phyloP scores from a whole-genome alignment of 1,140 invertebrate genomes.

The Lepidostoma basale region DNA sequence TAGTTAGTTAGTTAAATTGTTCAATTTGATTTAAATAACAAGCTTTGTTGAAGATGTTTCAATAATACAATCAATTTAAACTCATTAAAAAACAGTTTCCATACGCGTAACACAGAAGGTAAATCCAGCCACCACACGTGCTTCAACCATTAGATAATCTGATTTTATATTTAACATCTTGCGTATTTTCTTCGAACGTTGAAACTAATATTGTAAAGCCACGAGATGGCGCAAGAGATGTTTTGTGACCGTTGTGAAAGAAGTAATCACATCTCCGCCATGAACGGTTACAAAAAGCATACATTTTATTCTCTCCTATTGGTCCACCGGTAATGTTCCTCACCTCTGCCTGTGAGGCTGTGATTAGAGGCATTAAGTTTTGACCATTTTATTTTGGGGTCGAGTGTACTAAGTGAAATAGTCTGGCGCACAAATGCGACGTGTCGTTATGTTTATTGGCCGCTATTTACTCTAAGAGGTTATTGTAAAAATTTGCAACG shows the following conservation, averaged over 20 bases:
- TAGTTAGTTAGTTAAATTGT: too few species aligned
- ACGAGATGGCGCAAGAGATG: conserved; percentile 4
- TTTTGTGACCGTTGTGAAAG: background rate
- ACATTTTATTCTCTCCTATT: background rate
- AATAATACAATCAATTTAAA: too few species aligned
- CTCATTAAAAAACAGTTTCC: too few species aligned
- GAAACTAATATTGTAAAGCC: background rate
- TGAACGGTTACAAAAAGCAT: background rate
- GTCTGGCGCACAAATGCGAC: background rate
- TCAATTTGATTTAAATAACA: too few species aligned
- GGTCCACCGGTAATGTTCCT: conserved; percentile 12
- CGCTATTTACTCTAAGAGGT: conserved; percentile 12
- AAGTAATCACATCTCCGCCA: background rate
- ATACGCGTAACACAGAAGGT: too few species aligned
- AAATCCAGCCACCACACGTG: too few species aligned
- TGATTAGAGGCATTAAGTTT: conserved; percentile 12
- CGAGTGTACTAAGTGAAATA: background rate
- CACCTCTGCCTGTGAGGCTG: background rate
- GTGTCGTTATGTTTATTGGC: conserved; percentile 5
- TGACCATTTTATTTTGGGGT: conserved; percentile 17
- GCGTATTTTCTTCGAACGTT: too few species aligned
- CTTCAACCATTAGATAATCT: too few species aligned
- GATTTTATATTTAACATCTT: too few species aligned
- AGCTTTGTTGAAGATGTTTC: too few species aligned
- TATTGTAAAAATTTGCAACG: background rate